These are phyloP conservation scores for Danaus chrysippus DNA, from an alignment of 2,888 invertebrate species.

Conservation along the genomic window DNA sequence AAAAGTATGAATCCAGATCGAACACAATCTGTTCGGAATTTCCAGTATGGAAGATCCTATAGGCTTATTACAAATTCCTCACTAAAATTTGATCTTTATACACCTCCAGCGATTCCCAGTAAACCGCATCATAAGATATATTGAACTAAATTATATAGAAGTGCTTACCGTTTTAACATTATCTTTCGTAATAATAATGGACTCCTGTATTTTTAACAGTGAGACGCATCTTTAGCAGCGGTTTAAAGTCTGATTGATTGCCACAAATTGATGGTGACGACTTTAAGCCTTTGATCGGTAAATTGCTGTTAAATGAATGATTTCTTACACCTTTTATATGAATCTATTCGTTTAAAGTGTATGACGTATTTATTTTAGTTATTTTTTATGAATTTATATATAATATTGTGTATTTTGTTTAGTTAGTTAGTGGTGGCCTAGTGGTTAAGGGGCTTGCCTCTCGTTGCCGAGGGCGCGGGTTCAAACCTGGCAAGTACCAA, in stretches of 20 bases:
- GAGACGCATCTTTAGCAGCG: neutral
- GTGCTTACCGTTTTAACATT: constrained; percentile 4
- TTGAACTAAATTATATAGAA: constrained; percentile 6
- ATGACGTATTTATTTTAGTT: neutral
- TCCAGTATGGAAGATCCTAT: constrained; percentile 4
- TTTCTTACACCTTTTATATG: constrained; percentile 6
- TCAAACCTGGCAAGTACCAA: too few species aligned
- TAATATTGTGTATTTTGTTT: constrained; percentile 29
- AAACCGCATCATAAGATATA: constrained; percentile 5
- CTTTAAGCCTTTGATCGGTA: constrained; percentile 3
- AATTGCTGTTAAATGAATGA: constrained; percentile 4
- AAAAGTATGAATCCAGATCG: neutral
- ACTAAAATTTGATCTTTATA: constrained; percentile 7
- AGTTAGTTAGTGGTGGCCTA: too few species aligned
- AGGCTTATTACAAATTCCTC: constrained; percentile 6
- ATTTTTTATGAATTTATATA: too few species aligned
- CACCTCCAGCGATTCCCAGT: constrained; percentile 3
- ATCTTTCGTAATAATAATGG: constrained; percentile 1
- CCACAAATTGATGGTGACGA: constrained; percentile 3
- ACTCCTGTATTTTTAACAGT: neutral
- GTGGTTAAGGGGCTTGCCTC: too few species aligned
- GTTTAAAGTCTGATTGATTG: constrained; percentile 6
- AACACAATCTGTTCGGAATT: constrained; percentile 5
- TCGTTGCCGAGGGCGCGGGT: too few species aligned
- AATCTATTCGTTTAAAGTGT: neutral